These are phyloP conservation scores for Brachionus manjavacas DNA, from an alignment of 1,140 invertebrate species.

Conservation along the genomic window DNA sequence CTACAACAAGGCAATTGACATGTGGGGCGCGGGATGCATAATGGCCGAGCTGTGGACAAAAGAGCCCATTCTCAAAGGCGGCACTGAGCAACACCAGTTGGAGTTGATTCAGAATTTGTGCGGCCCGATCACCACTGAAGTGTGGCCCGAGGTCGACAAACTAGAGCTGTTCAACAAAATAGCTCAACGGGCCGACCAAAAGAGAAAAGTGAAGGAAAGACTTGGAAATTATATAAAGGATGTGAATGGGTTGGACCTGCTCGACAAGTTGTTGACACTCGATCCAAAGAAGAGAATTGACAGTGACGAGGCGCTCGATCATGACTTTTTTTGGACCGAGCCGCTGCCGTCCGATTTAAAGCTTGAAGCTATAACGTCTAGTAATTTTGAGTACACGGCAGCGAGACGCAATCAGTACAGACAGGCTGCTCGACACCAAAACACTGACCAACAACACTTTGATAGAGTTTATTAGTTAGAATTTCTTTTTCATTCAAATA, in stretches of 20 bases:
- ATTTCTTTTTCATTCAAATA: neutral
- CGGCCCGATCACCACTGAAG: conserved; percentile 85
- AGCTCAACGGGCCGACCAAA: conserved; percentile 76
- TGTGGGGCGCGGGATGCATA: conserved; percentile 97
- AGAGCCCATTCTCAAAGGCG: conserved; percentile 80
- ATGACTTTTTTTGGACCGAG: conserved; percentile 96
- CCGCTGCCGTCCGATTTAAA: conserved; percentile 78
- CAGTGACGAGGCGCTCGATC: conserved; percentile 85
- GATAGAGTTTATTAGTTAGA: conserved; percentile 39
- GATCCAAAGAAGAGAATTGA: conserved; percentile 85
- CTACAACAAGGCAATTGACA: conserved; percentile 84
- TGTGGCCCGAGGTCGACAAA: conserved; percentile 87
- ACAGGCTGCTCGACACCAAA: neutral
- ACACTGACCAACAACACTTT: conserved; percentile 20
- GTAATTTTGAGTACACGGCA: conserved; percentile 36
- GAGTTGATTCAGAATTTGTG: conserved; percentile 90
- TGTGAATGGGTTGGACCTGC: conserved; percentile 79
- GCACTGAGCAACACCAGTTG: conserved; percentile 89
- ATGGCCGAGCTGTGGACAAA: conserved; percentile 91
- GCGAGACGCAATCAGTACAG: neutral
- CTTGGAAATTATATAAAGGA: conserved; percentile 87
- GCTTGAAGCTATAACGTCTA: neutral
- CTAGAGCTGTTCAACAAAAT: conserved; percentile 85
- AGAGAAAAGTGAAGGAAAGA: conserved; percentile 78
- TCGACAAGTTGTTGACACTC: conserved; percentile 84